These are phyloP conservation scores for Polypterus bichir DNA, from an alignment of 2,113 vertebrate species.

Conservation along the genomic window DNA sequence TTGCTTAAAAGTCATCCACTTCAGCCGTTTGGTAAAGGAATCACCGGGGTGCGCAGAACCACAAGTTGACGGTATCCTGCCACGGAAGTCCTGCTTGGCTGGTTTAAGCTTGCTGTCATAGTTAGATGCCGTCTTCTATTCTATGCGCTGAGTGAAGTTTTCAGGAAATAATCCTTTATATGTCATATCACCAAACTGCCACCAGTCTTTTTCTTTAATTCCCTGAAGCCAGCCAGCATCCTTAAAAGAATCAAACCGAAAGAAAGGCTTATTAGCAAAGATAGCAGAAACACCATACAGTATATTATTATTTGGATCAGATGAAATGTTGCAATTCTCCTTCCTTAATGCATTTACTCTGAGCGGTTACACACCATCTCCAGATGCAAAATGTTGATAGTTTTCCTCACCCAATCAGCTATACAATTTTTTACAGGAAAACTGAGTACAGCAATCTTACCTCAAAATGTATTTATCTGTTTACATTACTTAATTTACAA, in stretches of 20 bases:
- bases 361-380: too few relatives aligned
- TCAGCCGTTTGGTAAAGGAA: conserved; percentile 13
- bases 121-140: conserved; percentile 36
- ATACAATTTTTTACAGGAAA: too few relatives aligned
- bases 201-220: conserved; percentile 77
- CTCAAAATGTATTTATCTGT: too few relatives aligned
- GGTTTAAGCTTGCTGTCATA: conserved; percentile 19
- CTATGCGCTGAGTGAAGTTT: conserved; percentile 73
- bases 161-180: conserved; percentile 90
- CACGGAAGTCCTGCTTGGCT: conserved; percentile 33
- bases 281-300: too few relatives aligned
- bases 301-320: too few relatives aligned
- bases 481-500: too few relatives aligned
- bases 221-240: conserved; percentile 94
- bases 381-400: too few relatives aligned
- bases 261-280: too few relatives aligned
- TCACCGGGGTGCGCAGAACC: conserved; percentile 25
- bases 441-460: too few relatives aligned
- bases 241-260: conserved; percentile 41
- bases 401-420: too few relatives aligned
- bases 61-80: conserved; percentile 39
- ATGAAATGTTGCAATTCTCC: too few relatives aligned
- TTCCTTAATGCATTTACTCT: too few relatives aligned
- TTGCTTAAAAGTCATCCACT: neutral
- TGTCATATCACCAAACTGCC: conserved; percentile 50